These are phyloP conservation scores for Crotalus tigris DNA, from an alignment of 2,113 vertebrate genomes.

Conservation along the genomic window DNA sequence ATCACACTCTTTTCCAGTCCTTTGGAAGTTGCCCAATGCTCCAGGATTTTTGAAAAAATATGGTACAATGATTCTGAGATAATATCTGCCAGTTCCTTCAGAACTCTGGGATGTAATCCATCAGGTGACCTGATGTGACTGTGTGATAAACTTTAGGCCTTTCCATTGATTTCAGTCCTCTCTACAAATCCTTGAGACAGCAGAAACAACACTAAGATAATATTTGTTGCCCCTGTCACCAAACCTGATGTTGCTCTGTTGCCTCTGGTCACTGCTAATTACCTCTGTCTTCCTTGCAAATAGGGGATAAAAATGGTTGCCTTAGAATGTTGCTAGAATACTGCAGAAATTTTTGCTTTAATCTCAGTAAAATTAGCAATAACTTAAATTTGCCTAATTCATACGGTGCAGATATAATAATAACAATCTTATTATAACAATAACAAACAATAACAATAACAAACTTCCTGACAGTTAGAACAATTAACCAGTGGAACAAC, in stretches of 20 bases:
- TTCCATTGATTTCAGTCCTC: neutral
- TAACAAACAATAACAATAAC: too few species aligned
- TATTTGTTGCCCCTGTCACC: neutral
- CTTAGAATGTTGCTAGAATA: neutral
- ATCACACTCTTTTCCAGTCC: too few species aligned
- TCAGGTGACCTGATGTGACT: neutral
- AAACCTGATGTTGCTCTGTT: neutral
- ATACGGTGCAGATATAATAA: neutral
- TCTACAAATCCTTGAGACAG: neutral
- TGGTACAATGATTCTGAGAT: too few species aligned
- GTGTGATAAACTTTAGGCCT: neutral
- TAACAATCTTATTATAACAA: neutral
- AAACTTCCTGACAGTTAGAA: too few species aligned
- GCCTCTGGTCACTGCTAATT: neutral
- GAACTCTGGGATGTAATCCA: too few species aligned
- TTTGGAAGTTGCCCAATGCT: too few species aligned
- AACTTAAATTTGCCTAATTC: neutral
- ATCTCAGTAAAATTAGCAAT: neutral
- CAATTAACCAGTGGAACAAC: too few species aligned
- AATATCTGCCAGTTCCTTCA: too few species aligned
- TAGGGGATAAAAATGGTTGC: neutral
- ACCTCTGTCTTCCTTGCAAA: neutral
- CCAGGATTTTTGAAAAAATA: too few species aligned
- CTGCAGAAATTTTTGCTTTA: neutral
- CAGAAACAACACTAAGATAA: neutral